These are phyloP conservation scores for Cataglyphis albicans DNA, from an alignment of 2,888 invertebrate species.

Conservation along the genomic window DNA sequence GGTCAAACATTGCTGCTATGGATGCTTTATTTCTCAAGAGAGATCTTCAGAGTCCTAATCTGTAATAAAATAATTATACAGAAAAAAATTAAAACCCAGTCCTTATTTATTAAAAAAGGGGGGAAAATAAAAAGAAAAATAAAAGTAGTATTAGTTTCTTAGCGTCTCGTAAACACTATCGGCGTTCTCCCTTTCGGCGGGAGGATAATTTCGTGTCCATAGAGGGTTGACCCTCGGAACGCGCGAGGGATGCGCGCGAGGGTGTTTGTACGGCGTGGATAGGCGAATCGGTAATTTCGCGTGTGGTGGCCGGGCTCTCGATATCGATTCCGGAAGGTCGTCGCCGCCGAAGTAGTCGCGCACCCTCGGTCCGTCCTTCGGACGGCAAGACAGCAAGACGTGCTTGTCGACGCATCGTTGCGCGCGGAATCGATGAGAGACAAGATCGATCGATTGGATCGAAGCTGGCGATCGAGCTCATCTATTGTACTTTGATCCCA, in stretches of 20 bases:
- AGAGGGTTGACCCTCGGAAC: constrained; percentile 49
- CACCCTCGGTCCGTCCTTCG: constrained; percentile 54
- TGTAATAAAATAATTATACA: neutral
- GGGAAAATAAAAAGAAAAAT: neutral
- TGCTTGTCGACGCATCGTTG: constrained; percentile 41
- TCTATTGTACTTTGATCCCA: neutral
- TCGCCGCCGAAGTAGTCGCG: constrained; percentile 45
- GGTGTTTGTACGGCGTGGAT: constrained; percentile 53
- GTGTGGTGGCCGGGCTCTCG: constrained; percentile 53
- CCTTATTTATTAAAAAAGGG: neutral
- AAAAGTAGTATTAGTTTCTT: constrained; percentile 21
- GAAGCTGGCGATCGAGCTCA: constrained; percentile 5
- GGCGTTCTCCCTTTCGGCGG: neutral
- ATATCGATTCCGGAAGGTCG: constrained; percentile 71
- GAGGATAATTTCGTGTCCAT: constrained; percentile 38
- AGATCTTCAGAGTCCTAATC: neutral
- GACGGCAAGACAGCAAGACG: constrained; percentile 32
- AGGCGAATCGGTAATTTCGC: constrained; percentile 56
- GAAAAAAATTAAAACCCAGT: neutral
- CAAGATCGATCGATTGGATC: constrained; percentile 29
- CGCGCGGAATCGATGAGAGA: constrained; percentile 40
- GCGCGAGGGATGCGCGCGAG: constrained; percentile 50
- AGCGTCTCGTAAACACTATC: constrained; percentile 17
- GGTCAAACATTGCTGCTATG: neutral
- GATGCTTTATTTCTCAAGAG: neutral